Conservation (phyloP, 2,113 vertebrate genomes). For the Microtus montanus region DNA sequence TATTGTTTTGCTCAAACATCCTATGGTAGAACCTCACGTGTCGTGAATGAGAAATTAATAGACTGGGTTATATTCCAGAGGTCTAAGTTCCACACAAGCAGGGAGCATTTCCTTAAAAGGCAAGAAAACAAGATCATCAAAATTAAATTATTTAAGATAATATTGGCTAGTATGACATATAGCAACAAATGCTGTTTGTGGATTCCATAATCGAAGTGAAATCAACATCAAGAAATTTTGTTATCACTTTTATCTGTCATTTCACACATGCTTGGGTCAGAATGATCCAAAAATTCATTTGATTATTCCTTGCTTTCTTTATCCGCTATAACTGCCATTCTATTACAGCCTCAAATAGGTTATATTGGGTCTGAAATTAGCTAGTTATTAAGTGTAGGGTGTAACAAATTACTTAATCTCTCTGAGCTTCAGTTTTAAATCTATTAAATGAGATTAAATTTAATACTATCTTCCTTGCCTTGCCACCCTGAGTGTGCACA, state of each 20-base stretch:
- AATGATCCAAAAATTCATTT: background rate
- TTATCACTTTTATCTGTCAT: background rate
- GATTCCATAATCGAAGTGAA: background rate
- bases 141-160: constrained; percentile 43
- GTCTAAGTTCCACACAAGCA: constrained; percentile 46
- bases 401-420: constrained; percentile 42
- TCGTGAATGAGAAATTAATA: constrained; percentile 27
- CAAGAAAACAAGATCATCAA: background rate
- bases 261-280: background rate
- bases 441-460: constrained; percentile 32
- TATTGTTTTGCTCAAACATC: background rate
- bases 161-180: constrained; percentile 30
- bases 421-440: constrained; percentile 34
- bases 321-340: background rate
- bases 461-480: background rate
- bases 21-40: background rate
- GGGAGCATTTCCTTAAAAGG: constrained; percentile 30
- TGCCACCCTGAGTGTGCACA: background rate
- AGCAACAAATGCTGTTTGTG: constrained; percentile 15
- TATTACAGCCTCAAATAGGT: background rate
- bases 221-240: background rate
- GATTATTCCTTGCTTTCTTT: constrained; percentile 24
- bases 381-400: constrained; percentile 19
- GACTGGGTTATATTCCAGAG: background rate
- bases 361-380: constrained; percentile 33